Conservation (phyloP, 2,797 vertebrate genomes). For the Eurystomus glaucurus region DNA sequence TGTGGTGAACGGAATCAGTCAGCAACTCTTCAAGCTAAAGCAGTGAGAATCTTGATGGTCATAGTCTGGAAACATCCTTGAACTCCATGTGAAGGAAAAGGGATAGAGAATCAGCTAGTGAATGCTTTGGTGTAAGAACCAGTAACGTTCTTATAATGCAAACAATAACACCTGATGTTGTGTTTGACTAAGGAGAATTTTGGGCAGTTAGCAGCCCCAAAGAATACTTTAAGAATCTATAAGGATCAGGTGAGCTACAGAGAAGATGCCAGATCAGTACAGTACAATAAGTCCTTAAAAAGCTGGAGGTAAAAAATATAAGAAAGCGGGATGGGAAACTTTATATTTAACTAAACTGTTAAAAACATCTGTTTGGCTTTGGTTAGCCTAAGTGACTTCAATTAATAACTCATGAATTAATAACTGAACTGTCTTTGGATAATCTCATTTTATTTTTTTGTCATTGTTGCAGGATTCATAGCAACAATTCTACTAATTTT, state of each 20-base stretch:
- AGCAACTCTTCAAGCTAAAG: background rate
- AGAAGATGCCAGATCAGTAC: background rate
- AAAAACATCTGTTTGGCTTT: background rate
- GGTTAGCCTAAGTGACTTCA: background rate
- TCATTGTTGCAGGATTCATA: conserved; percentile 1
- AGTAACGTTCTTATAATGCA: background rate
- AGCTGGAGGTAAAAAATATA: background rate
- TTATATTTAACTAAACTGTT: background rate
- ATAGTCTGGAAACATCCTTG: background rate
- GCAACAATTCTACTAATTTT: background rate
- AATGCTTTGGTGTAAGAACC: background rate
- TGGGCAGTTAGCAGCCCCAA: background rate
- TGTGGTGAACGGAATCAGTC: background rate
- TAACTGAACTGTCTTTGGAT: background rate
- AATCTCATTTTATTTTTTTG: background rate
- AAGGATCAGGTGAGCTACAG: background rate
- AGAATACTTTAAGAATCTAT: background rate
- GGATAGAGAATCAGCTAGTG: background rate
- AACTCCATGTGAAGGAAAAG: background rate
- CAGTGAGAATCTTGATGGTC: background rate
- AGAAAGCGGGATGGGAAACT: background rate
- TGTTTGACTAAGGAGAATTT: background rate
- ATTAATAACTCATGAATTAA: background rate
- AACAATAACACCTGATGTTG: background rate
- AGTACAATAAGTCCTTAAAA: background rate